phyloP scores from a whole-genome alignment of 2,888 invertebrate genomes.

The Globia sparganii region DNA sequence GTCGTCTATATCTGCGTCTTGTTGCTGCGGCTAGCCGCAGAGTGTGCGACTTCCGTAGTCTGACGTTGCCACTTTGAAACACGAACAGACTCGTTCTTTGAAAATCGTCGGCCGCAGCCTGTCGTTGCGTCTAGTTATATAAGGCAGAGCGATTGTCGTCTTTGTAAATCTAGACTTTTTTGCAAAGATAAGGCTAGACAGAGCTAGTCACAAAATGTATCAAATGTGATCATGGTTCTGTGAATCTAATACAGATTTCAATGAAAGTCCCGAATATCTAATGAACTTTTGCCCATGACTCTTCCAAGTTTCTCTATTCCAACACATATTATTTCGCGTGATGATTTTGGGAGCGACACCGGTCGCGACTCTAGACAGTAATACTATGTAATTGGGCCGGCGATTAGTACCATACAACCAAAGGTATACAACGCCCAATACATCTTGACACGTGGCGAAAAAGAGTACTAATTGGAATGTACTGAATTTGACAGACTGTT shows the following conservation, averaged over 20 bases:
- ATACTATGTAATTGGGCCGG: slow-evolving; percentile 75
- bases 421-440: slow-evolving; percentile 25
- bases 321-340: slow-evolving; percentile 69
- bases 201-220: too few species aligned
- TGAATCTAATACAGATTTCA: neutral
- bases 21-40: too few species aligned
- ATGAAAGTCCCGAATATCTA: neutral
- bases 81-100: too few species aligned
- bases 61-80: too few species aligned
- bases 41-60: too few species aligned
- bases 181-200: too few species aligned
- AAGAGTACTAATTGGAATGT: neutral
- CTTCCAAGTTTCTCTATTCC: slow-evolving; percentile 52
- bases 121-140: too few species aligned
- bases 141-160: too few species aligned
- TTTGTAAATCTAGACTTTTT: too few species aligned
- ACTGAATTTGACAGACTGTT: neutral
- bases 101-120: too few species aligned
- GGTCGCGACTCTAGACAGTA: slow-evolving; percentile 63
- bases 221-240: too few species aligned
- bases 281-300: neutral
- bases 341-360: slow-evolving; percentile 69
- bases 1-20: too few species aligned
- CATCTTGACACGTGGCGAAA: slow-evolving; percentile 3
- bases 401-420: slow-evolving; percentile 63